Base-by-base conservation (phyloP, 2,888 invertebrate species). In the Euproctis similis region DNA sequence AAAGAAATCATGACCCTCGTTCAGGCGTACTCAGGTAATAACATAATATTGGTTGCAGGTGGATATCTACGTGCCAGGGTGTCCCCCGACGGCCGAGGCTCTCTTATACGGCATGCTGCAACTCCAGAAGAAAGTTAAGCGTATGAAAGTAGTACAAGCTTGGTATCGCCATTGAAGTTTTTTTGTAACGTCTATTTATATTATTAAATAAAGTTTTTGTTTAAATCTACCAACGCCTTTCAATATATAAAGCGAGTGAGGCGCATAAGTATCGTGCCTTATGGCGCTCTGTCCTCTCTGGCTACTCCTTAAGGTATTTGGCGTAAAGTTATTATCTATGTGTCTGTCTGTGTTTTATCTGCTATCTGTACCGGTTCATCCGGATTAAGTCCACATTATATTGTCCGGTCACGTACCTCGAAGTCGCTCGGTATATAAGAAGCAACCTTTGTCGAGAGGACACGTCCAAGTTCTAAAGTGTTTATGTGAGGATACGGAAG, bases 1-100 rank as follows among this genome's bases (percentile, higher is more conserved):
- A n/a, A n/a, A n/a, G n/a, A n/a, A n/a, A n/a, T n/a, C n/a, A n/a
- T n/a, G n/a, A n/a, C n/a, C n/a, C n/a, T n/a, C n/a, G n/a, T n/a
- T n/a, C n/a, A n/a, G n/a, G n/a, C n/a, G n/a, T n/a, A n/a, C n/a
- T n/a, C n/a, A n/a, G n/a, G n/a, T n/a, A n/a, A n/a, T n/a, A n/a
- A 8, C 2, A 9, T 8, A 12, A 21, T 9, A 20, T 30, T 24
- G 2, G 26, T 9, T 41, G 33, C 41, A 81, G 81, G 81, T 82
- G 32, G 96, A 96, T 67, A 92, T 96, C 48, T 96, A 96, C 68
- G 94, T 96, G 21, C 95, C 95, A 39, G 95, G 96, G 8, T 97
- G 96, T 76, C 96, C 96, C 12, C 96, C 96, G n/a, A 93, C 95
- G 0, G 95, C 96, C 0, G 96, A 97, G 77, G 96, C 96, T 1